Evolutionary conservation across 1,140 invertebrate species (phyloP).

Genomic region (Papilio polyxenes): DNA sequence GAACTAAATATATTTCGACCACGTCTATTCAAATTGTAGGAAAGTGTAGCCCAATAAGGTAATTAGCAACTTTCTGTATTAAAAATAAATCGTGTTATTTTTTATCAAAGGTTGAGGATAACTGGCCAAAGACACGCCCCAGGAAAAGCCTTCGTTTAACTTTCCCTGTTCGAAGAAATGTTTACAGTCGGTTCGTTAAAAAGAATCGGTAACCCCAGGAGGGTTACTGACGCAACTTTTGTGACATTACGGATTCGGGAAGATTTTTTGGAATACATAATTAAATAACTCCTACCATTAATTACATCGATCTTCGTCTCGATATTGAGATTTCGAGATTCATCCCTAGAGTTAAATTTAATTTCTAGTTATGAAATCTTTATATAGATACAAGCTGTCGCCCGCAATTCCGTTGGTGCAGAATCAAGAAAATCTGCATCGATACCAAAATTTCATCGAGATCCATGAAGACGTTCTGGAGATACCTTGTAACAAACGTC

Average conservation of each 20-base stretch:
- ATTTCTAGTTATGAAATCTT: too few species aligned
- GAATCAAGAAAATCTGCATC: too few species aligned
- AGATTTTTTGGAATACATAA: not conserved
- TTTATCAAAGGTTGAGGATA: conserved; percentile 6
- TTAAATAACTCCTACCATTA: not conserved
- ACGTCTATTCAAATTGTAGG: too few species aligned
- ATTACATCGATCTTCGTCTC: not conserved
- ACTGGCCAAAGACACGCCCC: conserved; percentile 8
- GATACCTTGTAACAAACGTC: too few species aligned
- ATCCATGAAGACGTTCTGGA: too few species aligned
- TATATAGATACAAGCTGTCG: too few species aligned
- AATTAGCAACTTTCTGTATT: too few species aligned
- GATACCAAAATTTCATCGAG: too few species aligned
- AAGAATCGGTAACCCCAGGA: conserved; percentile 8
- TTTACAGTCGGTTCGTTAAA: conserved; percentile 5
- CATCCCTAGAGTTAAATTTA: not conserved
- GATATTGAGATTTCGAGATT: not conserved
- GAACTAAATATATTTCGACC: not conserved
- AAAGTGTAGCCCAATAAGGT: too few species aligned
- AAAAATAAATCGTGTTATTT: not conserved
- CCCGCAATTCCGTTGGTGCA: too few species aligned
- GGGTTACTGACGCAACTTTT: not conserved
- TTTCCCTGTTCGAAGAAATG: conserved; percentile 15
- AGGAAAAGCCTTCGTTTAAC: conserved; percentile 14
- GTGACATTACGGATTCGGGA: not conserved